Conservation (phyloP, 2,888 invertebrate species). For the Tinea trinotella region DNA sequence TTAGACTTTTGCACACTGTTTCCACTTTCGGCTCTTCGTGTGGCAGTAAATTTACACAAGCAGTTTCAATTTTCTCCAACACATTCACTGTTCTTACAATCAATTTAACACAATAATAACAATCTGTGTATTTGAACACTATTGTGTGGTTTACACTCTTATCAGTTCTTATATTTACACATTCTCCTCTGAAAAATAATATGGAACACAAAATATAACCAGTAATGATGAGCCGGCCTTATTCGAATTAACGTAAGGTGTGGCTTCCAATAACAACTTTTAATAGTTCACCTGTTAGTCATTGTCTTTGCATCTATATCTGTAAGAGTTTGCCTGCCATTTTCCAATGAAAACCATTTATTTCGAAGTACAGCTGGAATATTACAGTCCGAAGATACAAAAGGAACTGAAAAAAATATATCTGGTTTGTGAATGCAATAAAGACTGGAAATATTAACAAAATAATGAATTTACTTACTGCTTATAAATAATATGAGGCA, state of each 20-base stretch:
- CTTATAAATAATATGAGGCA: not conserved
- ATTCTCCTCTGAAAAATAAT: slow-evolving; percentile 70
- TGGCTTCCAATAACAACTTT: not conserved
- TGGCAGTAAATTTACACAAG: slow-evolving; percentile 80
- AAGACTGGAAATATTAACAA: too few relatives aligned
- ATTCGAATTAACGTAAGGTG: not conserved
- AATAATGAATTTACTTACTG: not conserved
- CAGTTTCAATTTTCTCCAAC: slow-evolving; percentile 89
- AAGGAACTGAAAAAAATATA: slow-evolving; percentile 38
- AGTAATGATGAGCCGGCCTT: too few relatives aligned
- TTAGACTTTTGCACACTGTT: slow-evolving; percentile 81
- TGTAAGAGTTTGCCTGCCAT: slow-evolving; percentile 85
- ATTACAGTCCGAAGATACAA: slow-evolving; percentile 69
- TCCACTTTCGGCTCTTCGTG: slow-evolving; percentile 80
- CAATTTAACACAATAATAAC: slow-evolving; percentile 89
- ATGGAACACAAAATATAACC: too few relatives aligned
- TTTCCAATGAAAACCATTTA: slow-evolving; percentile 94
- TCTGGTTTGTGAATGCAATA: slow-evolving; percentile 44
- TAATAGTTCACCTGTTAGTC: slow-evolving; percentile 68
- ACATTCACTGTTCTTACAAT: slow-evolving; percentile 90
- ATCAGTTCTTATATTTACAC: slow-evolving; percentile 81
- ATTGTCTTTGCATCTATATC: slow-evolving; percentile 86
- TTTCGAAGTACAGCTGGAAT: slow-evolving; percentile 87
- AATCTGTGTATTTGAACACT: slow-evolving; percentile 79
- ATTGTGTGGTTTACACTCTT: slow-evolving; percentile 88